Evolutionary conservation across 2,113 vertebrate genomes (phyloP), one percentile per base, ranked within the genome.

Genomic region (Gymnocephalus cernua): DNA sequence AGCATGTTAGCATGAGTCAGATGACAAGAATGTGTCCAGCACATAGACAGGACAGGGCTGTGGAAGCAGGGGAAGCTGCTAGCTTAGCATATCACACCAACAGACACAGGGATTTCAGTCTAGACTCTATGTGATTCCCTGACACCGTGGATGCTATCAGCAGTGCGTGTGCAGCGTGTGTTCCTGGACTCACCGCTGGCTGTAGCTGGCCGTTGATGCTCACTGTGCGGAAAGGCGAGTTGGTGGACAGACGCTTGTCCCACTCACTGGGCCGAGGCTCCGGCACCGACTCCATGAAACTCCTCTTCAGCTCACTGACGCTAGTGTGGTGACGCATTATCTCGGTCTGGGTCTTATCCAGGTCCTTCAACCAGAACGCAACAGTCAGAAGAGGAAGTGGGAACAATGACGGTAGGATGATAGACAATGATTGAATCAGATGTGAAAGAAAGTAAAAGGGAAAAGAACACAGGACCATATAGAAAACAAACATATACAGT

Each of bases 241-340:
- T 96, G 70, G 96, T 96, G 72, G 98, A 98, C 59, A 99, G 95
- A 44, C 98, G 97, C 72, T 98, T 99, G 93, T 99, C 98, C 98
- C 98, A 99, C 89, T 99, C 98, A 4, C 97, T 99, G 76, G 96
- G 97, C 64, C 95, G 95, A 19, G 97, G 96, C 66, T 97, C 97
- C 0, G 98, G 98, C 44, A 97, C 96, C 0, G 98, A 97, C 87
- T 99, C 98, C 98, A 99, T 99, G 78, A 99, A 99, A 84, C 96
- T 99, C 91, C 99, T 97, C 92, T 99, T 99, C 67, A 99, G 77
- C 89, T 99, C 98, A 41, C 98, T 99, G 93, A 99, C 98, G 89
- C 97, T 99, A 66, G 97, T 97, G 53, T 99, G 98, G 87, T 99
- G 98, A 75, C 97, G 97, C 96, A 97, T 97, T 25, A 99, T 98